Evolutionary conservation across 2,888 invertebrate genomes (phyloP).

Genomic region (Rotaria magnacalcarata): DNA sequence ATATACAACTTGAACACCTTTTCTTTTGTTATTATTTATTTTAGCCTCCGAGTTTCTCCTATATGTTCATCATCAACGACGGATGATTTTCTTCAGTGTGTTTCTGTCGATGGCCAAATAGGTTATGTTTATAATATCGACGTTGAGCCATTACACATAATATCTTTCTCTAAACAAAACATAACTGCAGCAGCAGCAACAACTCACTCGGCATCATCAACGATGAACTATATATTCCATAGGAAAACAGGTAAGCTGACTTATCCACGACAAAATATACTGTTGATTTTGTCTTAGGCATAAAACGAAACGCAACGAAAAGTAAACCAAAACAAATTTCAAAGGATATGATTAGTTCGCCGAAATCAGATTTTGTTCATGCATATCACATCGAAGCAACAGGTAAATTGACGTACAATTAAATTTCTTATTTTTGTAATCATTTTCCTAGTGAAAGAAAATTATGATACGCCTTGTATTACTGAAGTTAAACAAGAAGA

Average conservation of each 20-base stretch:
- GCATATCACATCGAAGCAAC: background rate
- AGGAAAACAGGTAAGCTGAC: background rate
- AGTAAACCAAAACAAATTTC: background rate
- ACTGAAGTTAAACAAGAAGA: background rate
- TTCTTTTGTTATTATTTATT: background rate
- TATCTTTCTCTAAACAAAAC: background rate
- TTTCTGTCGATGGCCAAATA: background rate
- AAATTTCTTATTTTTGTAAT: too few relatives aligned
- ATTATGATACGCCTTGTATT: background rate
- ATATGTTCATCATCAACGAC: background rate
- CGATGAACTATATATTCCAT: slow-evolving; percentile 11
- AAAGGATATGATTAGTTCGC: slow-evolving; percentile 19
- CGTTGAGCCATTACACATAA: background rate
- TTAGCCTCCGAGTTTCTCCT: background rate
- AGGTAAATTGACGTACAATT: background rate
- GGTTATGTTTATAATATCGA: slow-evolving; percentile 9
- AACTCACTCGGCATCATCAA: background rate
- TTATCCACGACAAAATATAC: too few relatives aligned
- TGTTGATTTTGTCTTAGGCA: background rate
- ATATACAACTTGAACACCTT: background rate
- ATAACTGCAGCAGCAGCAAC: background rate
- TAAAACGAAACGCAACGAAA: background rate
- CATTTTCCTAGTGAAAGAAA: too few relatives aligned
- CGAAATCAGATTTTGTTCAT: slow-evolving; percentile 6
- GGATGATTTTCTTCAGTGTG: background rate